phyloP scores from a whole-genome alignment of 2,888 invertebrate species.

The Pyrrhosoma nymphula region DNA sequence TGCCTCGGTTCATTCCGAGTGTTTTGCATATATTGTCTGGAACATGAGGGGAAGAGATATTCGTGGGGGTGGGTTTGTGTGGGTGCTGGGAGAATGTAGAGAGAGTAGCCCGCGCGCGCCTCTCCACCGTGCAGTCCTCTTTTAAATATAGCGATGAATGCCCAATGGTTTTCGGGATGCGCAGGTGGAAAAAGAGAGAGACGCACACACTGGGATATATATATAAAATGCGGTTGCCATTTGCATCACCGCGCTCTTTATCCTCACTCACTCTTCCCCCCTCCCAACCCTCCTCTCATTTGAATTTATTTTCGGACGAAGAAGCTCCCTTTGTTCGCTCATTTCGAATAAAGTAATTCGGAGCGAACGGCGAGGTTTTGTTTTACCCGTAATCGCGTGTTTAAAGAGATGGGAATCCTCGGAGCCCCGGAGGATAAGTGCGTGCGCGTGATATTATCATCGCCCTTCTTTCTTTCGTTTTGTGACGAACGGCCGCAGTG shows the following conservation, averaged over 20 bases:
- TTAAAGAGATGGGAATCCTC: neutral
- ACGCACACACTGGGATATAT: constrained; percentile 1
- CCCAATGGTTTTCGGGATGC: constrained; percentile 28
- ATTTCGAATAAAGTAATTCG: constrained; percentile 32
- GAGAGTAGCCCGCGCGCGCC: neutral
- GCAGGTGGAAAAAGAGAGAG: constrained; percentile 61
- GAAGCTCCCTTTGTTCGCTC: constrained; percentile 75
- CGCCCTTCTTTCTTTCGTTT: neutral
- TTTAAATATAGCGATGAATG: constrained; percentile 38
- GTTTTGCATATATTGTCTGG: constrained; percentile 63
- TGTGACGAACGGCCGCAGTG: constrained; percentile 18
- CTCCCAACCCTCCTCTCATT: constrained; percentile 73
- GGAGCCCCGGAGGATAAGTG: neutral
- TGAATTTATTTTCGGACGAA: constrained; percentile 73
- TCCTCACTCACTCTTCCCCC: constrained; percentile 78
- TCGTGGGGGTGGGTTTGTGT: neutral
- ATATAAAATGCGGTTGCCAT: constrained; percentile 42
- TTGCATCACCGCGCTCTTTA: constrained; percentile 61
- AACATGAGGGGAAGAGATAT: neutral
- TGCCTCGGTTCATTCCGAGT: constrained; percentile 45
- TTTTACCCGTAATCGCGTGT: constrained; percentile 35
- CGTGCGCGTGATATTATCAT: neutral
- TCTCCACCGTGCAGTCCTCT: neutral
- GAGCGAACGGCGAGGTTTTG: neutral
- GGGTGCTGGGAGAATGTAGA: neutral